Evolutionary conservation across 2,113 vertebrate species (phyloP).

Genomic region (Mobula hypostoma): DNA sequence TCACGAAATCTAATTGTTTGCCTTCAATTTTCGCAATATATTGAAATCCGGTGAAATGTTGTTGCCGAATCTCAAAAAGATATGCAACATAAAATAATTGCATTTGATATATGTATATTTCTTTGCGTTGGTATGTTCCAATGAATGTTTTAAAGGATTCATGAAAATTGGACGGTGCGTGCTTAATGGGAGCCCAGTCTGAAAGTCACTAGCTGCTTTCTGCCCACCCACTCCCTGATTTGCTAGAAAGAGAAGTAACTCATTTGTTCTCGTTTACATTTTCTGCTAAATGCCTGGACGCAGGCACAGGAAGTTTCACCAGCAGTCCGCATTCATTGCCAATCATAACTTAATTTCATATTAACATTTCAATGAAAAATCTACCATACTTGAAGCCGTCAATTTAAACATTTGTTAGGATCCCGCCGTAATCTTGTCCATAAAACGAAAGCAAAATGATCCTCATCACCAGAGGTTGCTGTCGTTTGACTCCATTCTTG

Average conservation of each 20-base stretch:
- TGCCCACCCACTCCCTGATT: constrained; percentile 29
- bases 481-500: neutral
- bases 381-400: neutral
- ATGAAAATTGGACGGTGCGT: neutral
- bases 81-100: neutral
- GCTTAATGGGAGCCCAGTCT: constrained; percentile 10
- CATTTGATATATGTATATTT: neutral
- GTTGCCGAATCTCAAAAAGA: neutral
- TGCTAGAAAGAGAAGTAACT: constrained; percentile 14
- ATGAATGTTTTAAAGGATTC: neutral
- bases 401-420: too few species aligned
- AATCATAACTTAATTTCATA: neutral
- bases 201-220: neutral
- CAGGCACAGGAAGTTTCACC: neutral
- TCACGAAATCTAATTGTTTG: too few species aligned
- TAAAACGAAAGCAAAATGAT: neutral
- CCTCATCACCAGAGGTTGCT: neutral
- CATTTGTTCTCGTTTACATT: neutral
- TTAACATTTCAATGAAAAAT: neutral
- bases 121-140: constrained; percentile 16
- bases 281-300: neutral
- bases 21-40: neutral
- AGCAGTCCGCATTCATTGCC: neutral
- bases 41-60: neutral
- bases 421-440: neutral